Evolutionary conservation across 1,140 invertebrate genomes (phyloP).

Genomic region (Druon quercuslanigerum): DNA sequence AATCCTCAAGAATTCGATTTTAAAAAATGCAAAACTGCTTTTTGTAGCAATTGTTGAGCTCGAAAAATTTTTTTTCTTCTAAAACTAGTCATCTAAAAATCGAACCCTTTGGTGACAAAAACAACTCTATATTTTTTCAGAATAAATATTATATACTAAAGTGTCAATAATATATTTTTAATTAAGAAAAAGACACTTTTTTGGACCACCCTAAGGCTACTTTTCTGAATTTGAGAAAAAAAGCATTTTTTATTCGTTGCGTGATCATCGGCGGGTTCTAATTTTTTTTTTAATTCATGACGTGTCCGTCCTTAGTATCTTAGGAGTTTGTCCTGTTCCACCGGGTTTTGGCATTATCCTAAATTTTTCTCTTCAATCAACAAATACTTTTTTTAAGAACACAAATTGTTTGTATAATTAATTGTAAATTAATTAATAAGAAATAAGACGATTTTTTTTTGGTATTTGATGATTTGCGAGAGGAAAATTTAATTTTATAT

Average conservation of each 20-base stretch:
- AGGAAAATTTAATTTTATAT: background rate
- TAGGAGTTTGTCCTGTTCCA: background rate
- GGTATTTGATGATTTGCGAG: background rate
- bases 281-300: constrained; percentile 47
- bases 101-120: too few species aligned
- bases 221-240: background rate
- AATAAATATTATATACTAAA: too few species aligned
- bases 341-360: background rate
- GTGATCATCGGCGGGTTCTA: constrained; percentile 51
- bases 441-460: background rate
- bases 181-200: background rate
- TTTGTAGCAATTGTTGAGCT: too few species aligned
- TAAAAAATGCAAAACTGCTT: too few species aligned
- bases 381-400: background rate
- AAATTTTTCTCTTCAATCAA: background rate
- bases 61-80: too few species aligned
- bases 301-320: constrained; percentile 38
- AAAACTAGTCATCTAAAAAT: too few species aligned
- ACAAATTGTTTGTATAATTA: background rate
- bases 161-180: background rate
- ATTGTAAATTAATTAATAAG: background rate
- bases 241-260: constrained; percentile 41
- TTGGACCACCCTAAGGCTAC: background rate
- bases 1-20: too few species aligned
- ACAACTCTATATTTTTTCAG: too few species aligned